Evolutionary conservation across 2,888 invertebrate species (phyloP), one percentile per base, ranked within the genome.

Genomic region (Sycophila texana): DNA sequence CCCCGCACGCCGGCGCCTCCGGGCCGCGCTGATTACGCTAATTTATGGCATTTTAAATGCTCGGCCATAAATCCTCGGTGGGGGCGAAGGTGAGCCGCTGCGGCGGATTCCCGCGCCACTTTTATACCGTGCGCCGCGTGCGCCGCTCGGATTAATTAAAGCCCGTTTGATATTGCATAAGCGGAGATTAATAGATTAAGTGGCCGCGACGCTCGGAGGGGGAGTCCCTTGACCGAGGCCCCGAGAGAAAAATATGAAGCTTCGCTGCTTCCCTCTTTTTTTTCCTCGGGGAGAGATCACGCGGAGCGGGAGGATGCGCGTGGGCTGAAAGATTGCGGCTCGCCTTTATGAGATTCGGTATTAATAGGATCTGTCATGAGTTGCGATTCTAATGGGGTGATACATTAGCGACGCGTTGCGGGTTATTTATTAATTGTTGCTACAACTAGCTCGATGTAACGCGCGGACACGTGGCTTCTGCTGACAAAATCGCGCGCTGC

Each of bases 1-100:
- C 39, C 10, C 39, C 10, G 39, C 39, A 4, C 39, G 39, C 39
- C 10, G 39, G 10, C 39, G 39, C 39, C 39, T 39, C 39, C 18
- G n/a, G 66, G 14, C 39, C 18, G 57, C 20, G 51, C 70, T 30
- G 76, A 70, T 76, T 70, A 70, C 49, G 55, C 76, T 76, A 70
- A 76, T 76, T 76, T 70, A 76, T 76, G 68, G 76, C 70, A 70
- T 76, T 76, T 76, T 70, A 76, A 76, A 76, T 70, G 76, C 20
- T 70, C 26, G 22, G 18, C 57, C 67, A 51, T 74, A 67, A 66
- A 67, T 51, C 74, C 14, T 18, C 39, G 39, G 65, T 3, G 39
- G n/a, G n/a, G n/a, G 22, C 22, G 63, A 22, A 57, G 20, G 20
- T 22, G 26, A 53, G 53, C 47, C 63, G 39, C 60, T 14, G n/a